A percentile compares a stretch with the other conserved stretches of the same genome.
phyloP scores from a whole-genome alignment of 2,113 vertebrate species.

The Saguinus midas region DNA sequence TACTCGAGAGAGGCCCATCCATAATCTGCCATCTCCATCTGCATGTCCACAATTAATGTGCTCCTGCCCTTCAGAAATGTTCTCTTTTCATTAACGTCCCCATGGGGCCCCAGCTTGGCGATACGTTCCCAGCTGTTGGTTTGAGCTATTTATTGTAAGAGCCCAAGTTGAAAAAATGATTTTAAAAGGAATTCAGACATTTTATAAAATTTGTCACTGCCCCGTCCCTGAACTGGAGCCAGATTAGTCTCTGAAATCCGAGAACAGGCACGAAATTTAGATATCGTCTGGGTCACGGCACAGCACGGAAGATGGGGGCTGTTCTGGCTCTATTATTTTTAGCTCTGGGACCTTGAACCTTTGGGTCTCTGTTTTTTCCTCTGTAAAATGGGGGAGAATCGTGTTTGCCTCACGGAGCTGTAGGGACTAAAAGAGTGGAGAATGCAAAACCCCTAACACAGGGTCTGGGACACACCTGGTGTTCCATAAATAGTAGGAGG shows the following conservation, averaged over 20 bases:
- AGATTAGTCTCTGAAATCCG: not conserved
- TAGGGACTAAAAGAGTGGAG: not conserved
- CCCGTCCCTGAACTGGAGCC: not conserved
- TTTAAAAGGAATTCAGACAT: not conserved
- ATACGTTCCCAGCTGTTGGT: not conserved
- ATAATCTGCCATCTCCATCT: not conserved
- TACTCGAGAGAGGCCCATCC: not conserved
- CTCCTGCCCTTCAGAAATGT: not conserved
- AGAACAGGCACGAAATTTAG: not conserved
- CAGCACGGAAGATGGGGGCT: not conserved
- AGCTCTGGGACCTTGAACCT: rapidly evolving
- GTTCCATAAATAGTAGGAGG: not conserved
- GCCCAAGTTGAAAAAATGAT: rapidly evolving
- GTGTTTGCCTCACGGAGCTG: not conserved
- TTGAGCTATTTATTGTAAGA: not conserved
- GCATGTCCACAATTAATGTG: rapidly evolving
- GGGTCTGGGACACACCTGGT: rapidly evolving
- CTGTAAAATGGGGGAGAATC: not conserved
- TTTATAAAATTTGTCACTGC: not conserved
- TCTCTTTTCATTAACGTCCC: not conserved
- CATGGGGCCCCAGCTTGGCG: not conserved
- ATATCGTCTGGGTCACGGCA: rapidly evolving
- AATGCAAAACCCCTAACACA: not conserved
- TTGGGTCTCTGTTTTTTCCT: not conserved
- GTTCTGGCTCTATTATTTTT: too few relatives aligned